Conservation (phyloP, 2,113 vertebrate species). For the Salvelinus fontinalis region DNA sequence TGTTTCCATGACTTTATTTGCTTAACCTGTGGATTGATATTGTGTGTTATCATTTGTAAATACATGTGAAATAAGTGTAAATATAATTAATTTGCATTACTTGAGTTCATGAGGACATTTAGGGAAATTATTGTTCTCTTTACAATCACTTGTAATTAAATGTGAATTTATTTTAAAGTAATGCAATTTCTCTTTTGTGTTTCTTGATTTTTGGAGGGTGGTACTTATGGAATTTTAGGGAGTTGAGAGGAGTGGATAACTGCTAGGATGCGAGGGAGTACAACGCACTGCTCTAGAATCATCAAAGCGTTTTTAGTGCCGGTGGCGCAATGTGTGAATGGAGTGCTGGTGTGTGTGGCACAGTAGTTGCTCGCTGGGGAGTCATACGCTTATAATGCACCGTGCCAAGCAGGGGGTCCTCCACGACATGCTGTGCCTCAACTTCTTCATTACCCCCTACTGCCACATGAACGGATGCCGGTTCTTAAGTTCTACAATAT, state of each 20-base stretch:
- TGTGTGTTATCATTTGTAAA: conserved; percentile 64
- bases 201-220: conserved; percentile 15
- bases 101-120: conserved; percentile 53
- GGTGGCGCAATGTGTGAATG: neutral
- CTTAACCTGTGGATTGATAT: conserved; percentile 49
- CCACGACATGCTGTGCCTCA: conserved; percentile 43
- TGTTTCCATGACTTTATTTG: conserved; percentile 40
- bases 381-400: conserved; percentile 54
- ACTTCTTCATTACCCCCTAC: conserved; percentile 34
- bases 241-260: neutral
- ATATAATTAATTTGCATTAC: conserved; percentile 47
- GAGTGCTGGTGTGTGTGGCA: conserved; percentile 33
- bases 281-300: neutral
- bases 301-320: neutral
- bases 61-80: conserved; percentile 58
- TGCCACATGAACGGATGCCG: conserved; percentile 28
- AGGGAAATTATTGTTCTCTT: conserved; percentile 55
- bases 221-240: neutral
- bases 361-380: conserved; percentile 46
- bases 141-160: conserved; percentile 77
- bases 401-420: conserved; percentile 62
- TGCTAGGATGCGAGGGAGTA: neutral
- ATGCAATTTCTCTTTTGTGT: conserved; percentile 24
- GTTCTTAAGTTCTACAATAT: conserved; percentile 13
- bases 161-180: conserved; percentile 61